Base-by-base conservation (phyloP, 2,888 invertebrate species). In the Agrenia bidenticulata region DNA sequence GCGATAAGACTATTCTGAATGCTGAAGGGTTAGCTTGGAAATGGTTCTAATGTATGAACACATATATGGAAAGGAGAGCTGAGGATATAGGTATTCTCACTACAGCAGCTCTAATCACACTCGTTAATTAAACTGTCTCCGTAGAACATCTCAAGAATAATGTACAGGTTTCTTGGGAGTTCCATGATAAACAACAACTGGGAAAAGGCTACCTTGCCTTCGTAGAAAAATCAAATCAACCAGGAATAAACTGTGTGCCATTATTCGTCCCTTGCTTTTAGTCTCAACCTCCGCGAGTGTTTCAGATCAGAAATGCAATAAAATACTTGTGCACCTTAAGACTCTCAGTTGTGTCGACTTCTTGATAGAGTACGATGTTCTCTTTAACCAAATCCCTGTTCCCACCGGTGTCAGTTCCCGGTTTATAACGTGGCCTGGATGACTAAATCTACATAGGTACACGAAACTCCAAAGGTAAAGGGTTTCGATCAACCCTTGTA, bases 101-200 rank as follows among this genome's bases (percentile, higher is more conserved):
- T 66, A 70, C 74, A 71, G 69, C 68, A 66, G 66, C 73, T 76
- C 74, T 76, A 76, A 76, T 76, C 74, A 76, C 74, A 73, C 73
- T 73, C 74, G 74, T 76, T 76, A 76, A 76, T 76, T 76, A 76
- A 76, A 76, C 73, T 76, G 76, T 76, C 76, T 74, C 72, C 72
- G 64, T 68, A 70, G 72, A 73, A 75, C 73, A 73, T 75, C 75
- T 72, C 72, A 73, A 73, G 72, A 72, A 72, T 74, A 74, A 76
- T 76, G 76, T 74, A 76, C 71, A 73, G 74, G 76, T 72, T 73
- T 69, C 76, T 72, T 66, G 76, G 76, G 76, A 76, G 61, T 74
- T 73, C 62, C 70, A 73, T 75, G 75, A 75, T 75, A 75, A 75
- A 75, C 73, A 73, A 73, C 73, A 69, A 69, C 69, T 72, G 73